phyloP scores from a whole-genome alignment of 2,888 invertebrate species.

The Agrochola lota region DNA sequence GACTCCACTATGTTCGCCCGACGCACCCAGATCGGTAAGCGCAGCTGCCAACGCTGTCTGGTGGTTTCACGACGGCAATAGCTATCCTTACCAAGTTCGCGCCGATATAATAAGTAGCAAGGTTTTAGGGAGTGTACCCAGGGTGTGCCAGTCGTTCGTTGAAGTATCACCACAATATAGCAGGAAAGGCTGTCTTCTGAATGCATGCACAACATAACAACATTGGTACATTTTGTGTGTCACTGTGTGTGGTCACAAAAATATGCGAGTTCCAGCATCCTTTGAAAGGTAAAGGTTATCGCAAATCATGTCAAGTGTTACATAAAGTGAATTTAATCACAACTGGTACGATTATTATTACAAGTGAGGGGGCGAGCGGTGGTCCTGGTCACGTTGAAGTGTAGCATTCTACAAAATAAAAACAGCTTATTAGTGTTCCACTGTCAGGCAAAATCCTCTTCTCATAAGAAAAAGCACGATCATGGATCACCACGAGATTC shows the following conservation, averaged over 20 bases:
- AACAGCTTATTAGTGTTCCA: neutral
- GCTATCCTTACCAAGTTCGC: neutral
- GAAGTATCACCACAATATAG: neutral
- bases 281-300: slow-evolving; percentile 66
- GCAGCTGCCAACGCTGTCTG: neutral
- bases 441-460: neutral
- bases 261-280: slow-evolving; percentile 1
- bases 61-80: neutral
- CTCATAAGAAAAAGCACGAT: neutral
- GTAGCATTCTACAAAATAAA: slow-evolving; percentile 46
- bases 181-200: neutral
- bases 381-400: slow-evolving; percentile 62
- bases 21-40: neutral
- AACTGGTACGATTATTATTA: slow-evolving; percentile 46
- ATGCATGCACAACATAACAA: neutral
- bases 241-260: neutral
- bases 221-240: too few species aligned
- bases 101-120: neutral
- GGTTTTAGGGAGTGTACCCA: neutral
- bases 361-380: slow-evolving; percentile 74
- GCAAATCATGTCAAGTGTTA: slow-evolving; percentile 59
- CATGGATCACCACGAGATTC: neutral
- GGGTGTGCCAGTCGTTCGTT: too few species aligned
- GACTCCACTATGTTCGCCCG: neutral
- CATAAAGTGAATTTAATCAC: slow-evolving; percentile 66